phyloP scores from a whole-genome alignment of 35 echinoderm and acorn worm genomes.

The Patiria miniata region DNA sequence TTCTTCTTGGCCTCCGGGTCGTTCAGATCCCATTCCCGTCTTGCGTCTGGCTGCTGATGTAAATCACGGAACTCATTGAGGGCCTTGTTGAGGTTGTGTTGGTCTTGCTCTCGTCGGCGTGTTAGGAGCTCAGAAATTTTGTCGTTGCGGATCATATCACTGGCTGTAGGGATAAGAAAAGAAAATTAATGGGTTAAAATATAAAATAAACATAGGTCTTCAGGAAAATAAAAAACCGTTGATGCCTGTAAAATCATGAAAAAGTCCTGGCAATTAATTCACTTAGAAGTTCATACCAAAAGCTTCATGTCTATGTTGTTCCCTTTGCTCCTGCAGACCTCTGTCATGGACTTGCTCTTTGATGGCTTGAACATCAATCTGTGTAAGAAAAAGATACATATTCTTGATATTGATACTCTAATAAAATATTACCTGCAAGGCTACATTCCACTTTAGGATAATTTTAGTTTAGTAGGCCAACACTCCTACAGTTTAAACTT shows the following conservation, averaged over 20 bases:
- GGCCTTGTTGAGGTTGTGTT: conserved; percentile 88
- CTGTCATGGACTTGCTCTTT: conserved; percentile 84
- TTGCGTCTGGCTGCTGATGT: conserved; percentile 85
- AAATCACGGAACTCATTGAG: conserved; percentile 78
- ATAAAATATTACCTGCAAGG: too few species aligned
- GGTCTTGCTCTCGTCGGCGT: conserved; percentile 83
- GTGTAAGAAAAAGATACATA: background rate
- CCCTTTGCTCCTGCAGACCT: conserved; percentile 71
- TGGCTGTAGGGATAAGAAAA: conserved; percentile 51
- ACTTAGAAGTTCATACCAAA: conserved; percentile 56
- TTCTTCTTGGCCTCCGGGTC: conserved; percentile 96
- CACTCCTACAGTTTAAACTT: too few species aligned
- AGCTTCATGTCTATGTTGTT: conserved; percentile 81
- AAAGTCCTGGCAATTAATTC: background rate
- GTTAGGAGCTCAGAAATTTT: conserved; percentile 92
- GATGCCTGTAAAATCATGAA: background rate
- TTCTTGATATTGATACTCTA: too few species aligned
- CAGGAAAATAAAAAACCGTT: background rate
- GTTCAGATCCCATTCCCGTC: conserved; percentile 93
- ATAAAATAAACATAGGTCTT: background rate
- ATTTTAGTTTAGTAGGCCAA: too few species aligned
- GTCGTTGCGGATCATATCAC: conserved; percentile 93
- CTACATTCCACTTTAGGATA: too few species aligned
- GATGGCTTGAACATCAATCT: conserved; percentile 83
- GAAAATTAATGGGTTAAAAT: background rate